Evolutionary conservation across 2,113 vertebrate species (phyloP).

Genomic region (Chamaetylas fuelleborni): DNA sequence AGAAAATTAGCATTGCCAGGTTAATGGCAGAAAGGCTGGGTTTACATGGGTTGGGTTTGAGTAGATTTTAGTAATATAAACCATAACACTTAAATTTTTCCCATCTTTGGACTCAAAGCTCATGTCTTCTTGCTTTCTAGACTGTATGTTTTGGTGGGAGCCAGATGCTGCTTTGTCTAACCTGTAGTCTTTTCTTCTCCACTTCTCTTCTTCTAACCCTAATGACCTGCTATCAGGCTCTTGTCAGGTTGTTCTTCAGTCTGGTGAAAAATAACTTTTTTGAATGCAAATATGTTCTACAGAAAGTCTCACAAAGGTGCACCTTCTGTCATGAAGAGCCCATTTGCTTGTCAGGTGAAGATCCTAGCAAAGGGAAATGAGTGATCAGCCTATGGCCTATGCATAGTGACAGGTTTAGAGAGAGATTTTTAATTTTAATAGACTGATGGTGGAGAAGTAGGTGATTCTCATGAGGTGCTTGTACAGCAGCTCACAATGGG

Average conservation of each 20-base stretch:
- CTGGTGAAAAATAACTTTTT: background rate
- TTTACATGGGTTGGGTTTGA: background rate
- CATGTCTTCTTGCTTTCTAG: background rate
- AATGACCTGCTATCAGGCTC: background rate
- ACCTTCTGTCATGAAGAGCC: background rate
- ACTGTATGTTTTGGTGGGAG: background rate
- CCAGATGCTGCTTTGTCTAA: background rate
- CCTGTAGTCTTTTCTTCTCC: background rate
- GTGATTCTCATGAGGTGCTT: background rate
- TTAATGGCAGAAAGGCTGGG: background rate
- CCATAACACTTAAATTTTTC: background rate
- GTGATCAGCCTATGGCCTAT: background rate
- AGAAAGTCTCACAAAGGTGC: background rate
- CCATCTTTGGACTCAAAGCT: background rate
- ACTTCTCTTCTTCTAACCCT: background rate
- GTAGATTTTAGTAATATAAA: background rate
- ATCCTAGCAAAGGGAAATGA: background rate
- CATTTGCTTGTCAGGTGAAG: background rate
- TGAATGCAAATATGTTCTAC: background rate
- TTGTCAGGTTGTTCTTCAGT: background rate
- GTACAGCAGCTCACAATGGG: background rate
- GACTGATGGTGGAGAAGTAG: background rate
- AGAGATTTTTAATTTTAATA: background rate
- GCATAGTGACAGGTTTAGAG: background rate
- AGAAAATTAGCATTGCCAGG: background rate